These are phyloP conservation scores for Takifugu rubripes DNA, from an alignment of 2,797 vertebrate species.

Conservation along the genomic window DNA sequence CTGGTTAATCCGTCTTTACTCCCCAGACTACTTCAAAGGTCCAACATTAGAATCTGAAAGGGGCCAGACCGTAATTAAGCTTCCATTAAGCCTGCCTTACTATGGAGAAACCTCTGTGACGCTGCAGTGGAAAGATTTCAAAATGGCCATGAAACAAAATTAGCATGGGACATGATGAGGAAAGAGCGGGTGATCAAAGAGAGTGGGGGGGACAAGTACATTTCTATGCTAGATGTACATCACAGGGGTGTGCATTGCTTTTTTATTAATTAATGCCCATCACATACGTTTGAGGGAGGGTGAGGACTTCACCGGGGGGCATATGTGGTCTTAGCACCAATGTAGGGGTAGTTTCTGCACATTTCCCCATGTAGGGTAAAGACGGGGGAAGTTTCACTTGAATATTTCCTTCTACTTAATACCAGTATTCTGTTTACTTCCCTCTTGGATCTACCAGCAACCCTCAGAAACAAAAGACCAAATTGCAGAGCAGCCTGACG, in stretches of 20 bases:
- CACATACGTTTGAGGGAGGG: too few species aligned
- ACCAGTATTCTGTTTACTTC: not conserved
- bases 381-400: not conserved
- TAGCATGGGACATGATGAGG: constrained; percentile 48
- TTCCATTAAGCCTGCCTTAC: constrained; percentile 75
- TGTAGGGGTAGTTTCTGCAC: too few species aligned
- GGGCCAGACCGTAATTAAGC: constrained; percentile 74
- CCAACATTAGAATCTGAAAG: constrained; percentile 71
- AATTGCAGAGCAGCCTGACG: not conserved
- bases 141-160: constrained; percentile 56
- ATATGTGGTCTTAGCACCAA: too few species aligned
- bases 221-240: not conserved
- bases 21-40: constrained; percentile 74
- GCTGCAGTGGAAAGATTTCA: constrained; percentile 75
- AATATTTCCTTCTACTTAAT: not conserved
- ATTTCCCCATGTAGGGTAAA: not conserved
- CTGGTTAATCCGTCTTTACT: constrained; percentile 74
- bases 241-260: not conserved
- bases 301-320: too few species aligned
- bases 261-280: too few species aligned
- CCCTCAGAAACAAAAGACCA: not conserved
- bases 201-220: constrained; percentile 6
- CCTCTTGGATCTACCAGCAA: not conserved
- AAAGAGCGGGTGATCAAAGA: constrained; percentile 21
- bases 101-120: constrained; percentile 71